Evolutionary conservation across 2,113 vertebrate genomes (phyloP).

Genomic region (Gasterosteus nipponicus): DNA sequence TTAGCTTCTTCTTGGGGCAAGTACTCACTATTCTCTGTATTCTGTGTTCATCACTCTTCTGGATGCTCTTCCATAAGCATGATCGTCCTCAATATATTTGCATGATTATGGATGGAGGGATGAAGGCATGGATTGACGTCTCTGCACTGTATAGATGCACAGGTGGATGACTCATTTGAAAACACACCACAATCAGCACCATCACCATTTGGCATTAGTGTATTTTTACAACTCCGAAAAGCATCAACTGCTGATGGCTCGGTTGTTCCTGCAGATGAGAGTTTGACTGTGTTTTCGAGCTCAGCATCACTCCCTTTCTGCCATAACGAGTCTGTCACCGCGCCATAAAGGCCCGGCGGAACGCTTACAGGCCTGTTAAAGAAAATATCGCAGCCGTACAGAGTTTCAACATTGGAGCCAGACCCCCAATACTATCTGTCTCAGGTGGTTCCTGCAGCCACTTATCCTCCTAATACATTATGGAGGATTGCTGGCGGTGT

Average conservation of each 20-base stretch:
- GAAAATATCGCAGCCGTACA: conserved; percentile 64
- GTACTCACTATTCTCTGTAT: conserved; percentile 84
- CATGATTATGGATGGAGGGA: conserved; percentile 6
- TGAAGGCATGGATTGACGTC: neutral
- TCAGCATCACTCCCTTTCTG: conserved; percentile 56
- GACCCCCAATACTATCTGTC: conserved; percentile 61
- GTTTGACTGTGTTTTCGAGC: conserved; percentile 60
- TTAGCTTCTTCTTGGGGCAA: conserved; percentile 90
- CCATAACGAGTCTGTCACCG: conserved; percentile 67
- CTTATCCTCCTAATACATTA: conserved; percentile 47
- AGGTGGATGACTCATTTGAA: conserved; percentile 18
- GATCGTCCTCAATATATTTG: conserved; percentile 13
- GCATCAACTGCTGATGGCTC: conserved; percentile 58
- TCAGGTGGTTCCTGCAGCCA: conserved; percentile 49
- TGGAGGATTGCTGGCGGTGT: conserved; percentile 9
- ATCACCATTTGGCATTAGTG: conserved; percentile 44
- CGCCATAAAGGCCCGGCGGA: conserved; percentile 70
- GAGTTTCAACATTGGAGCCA: conserved; percentile 60
- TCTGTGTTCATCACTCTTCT: conserved; percentile 55
- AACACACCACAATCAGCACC: conserved; percentile 35
- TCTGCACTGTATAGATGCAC: conserved; percentile 11
- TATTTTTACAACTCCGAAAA: conserved; percentile 56
- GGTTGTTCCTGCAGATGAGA: conserved; percentile 65
- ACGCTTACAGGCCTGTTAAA: conserved; percentile 75
- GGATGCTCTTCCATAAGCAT: conserved; percentile 13